These are phyloP conservation scores for Takifugu ocellatus DNA, from an alignment of 2,797 vertebrate species.

Conservation along the genomic window DNA sequence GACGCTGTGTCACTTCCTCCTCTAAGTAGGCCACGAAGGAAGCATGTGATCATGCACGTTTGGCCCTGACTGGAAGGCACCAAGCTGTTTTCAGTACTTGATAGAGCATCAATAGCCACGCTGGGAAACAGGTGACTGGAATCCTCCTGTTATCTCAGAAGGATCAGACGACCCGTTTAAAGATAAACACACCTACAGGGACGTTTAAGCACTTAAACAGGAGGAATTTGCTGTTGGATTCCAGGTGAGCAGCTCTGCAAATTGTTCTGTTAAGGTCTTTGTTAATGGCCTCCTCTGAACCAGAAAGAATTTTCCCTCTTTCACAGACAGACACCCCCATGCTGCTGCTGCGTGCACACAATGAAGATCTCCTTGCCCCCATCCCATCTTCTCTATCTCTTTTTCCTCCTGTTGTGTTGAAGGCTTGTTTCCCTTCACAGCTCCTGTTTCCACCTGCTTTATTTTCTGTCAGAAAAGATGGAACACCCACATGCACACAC, in stretches of 20 bases:
- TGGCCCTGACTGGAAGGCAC: neutral
- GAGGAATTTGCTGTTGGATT: too few species aligned
- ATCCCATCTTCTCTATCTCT: neutral
- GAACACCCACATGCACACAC: conserved; percentile 3
- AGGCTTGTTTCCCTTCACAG: conserved; percentile 25
- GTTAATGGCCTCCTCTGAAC: conserved; percentile 27
- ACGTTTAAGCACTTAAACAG: too few species aligned
- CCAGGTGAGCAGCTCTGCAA: too few species aligned
- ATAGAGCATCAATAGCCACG: neutral
- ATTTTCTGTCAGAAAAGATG: conserved; percentile 27
- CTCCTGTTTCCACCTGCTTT: conserved; percentile 43
- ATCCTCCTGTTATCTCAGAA: neutral
- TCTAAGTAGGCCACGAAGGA: too few species aligned
- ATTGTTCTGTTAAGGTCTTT: conserved; percentile 7
- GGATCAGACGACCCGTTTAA: too few species aligned
- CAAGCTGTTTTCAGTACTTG: neutral
- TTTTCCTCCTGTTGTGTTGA: conserved; percentile 30
- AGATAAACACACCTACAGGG: too few species aligned
- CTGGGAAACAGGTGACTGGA: neutral
- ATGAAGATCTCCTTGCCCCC: neutral
- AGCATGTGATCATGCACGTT: neutral
- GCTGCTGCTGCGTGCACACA: conserved; percentile 27
- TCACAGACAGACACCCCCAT: conserved; percentile 21
- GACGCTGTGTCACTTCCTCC: neutral
- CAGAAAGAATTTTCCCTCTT: conserved; percentile 29